Evolutionary conservation across 2,113 vertebrate species (phyloP), one percentile per base, ranked within the genome.

Genomic region (Grus americana): DNA sequence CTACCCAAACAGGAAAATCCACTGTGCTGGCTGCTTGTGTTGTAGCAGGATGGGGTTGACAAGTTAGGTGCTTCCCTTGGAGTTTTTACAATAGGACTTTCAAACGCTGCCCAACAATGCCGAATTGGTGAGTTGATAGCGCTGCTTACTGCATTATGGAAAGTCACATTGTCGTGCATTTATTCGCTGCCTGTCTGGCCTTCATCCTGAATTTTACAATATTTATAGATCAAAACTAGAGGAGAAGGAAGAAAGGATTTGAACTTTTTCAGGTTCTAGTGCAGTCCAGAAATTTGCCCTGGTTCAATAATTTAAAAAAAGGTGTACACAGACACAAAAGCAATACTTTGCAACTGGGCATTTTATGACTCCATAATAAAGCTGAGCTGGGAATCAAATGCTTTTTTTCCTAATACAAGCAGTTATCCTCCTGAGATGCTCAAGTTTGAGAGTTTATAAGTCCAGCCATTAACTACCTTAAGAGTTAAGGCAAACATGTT

Each of bases 31-130:
- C n/a, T 44, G 26, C 65, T 63, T 5, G 1, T 46, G 36, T 40
- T 76, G 81, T 7, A 44, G 49, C 87, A 59, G 89, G 86, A 92
- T 85, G 93, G 95, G 96, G 86, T 76, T 97, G 96, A 97, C 92
- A 97, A 93, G 93, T 97, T 97, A 97, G 98, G 95, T 97, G 97
- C 95, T 98, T 98, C 96, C 87, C 93, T 95, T 87, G 80, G 90
- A 70, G 73, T 55, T 75, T 52, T 83, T 85, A 50, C 34, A 63
- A 44, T 94, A 94, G 94, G 95, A 93, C 92, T 97, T 98, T 65
- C 18, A 94, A 75, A 76, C 75, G 59, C 59, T 93, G 40, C 38
- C 50, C 42, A 59, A 30, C 70, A 62, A 4, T 59, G 50, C 76
- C 0, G 1, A 67, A 61, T 32, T 10, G 10, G 20, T 26, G 55